Conservation (phyloP, 1,140 invertebrate species). For the Propsilocerus akamusi region DNA sequence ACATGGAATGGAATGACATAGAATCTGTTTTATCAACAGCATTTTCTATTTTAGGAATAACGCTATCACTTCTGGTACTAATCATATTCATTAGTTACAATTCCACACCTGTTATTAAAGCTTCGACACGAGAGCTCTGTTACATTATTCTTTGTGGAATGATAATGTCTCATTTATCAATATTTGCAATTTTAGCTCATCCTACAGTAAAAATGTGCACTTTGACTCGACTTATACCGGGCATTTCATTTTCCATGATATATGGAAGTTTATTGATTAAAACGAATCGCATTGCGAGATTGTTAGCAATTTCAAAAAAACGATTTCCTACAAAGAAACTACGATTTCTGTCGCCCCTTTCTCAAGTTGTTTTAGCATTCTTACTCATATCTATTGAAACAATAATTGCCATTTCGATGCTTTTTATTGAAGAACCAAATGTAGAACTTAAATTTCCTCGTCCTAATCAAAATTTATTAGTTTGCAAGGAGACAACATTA, state of each 20-base stretch:
- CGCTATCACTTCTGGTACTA: constrained; percentile 39
- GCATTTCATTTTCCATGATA: constrained; percentile 64
- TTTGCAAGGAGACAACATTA: constrained; percentile 40
- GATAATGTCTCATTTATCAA: constrained; percentile 27
- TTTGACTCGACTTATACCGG: constrained; percentile 46
- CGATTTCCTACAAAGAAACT: constrained; percentile 60
- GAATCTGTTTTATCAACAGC: constrained; percentile 47
- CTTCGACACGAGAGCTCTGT: constrained; percentile 64
- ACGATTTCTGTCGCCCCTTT: constrained; percentile 31
- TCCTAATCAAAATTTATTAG: constrained; percentile 30
- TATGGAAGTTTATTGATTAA: constrained; percentile 70
- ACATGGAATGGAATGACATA: constrained; percentile 33
- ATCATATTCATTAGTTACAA: constrained; percentile 48
- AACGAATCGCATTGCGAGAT: constrained; percentile 70
- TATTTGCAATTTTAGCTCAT: constrained; percentile 50
- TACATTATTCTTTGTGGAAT: constrained; percentile 48
- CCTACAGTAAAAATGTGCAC: constrained; percentile 48
- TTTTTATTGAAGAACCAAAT: constrained; percentile 40
- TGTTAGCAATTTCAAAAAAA: constrained; percentile 66
- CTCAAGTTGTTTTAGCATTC: constrained; percentile 42
- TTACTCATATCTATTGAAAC: constrained; percentile 47
- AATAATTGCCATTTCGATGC: constrained; percentile 39
- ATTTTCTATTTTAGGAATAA: constrained; percentile 45
- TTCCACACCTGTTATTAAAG: constrained; percentile 64
- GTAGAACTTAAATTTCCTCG: constrained; percentile 31